Base-by-base conservation (phyloP, 1,140 invertebrate genomes). In the Apocrypta bakeri region DNA sequence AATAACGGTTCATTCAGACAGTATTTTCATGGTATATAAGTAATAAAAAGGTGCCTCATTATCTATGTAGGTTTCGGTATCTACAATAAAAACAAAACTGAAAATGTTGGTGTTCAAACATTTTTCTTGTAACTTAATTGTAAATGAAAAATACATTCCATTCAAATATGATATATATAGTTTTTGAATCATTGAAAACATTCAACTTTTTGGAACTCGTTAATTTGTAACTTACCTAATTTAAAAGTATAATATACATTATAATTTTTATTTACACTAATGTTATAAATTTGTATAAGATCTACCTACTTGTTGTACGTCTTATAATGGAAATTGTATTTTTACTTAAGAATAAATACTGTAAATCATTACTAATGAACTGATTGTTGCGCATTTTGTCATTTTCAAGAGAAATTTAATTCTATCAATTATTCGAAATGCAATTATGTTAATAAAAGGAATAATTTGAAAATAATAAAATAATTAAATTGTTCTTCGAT, bases 21-120 rank as follows among this genome's bases (percentile, higher is more conserved):
- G 17, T 56, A 56, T 56, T 56, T 3, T 56, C 21, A 56, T 56
- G 7, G 21, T n/a, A 56, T 61, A 31, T 81, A 63, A 81, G 75
- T 71, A 29, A 81, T 48, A 64, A 76, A n/a, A 73, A 78, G 31
- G 79, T 85, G 27, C 74, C 74, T 77, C 74, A 66, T 77, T 77
- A 37, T 64, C 64, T 64, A 25, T 2, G 24, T 24, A 77, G 64
- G 3, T 37, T 77, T 64, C 21, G 73, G 21, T 75, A 61, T 8
- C 48, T n/a, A 56, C 31, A 75, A n/a, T 31, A 61, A 33, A 48
- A 48, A 25, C 21, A 56, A 48, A 48, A 73, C 12, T 73, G 56
- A 14, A 75, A 40, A 77, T 40, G n/a, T 77, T 77, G 61, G 31
- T 77, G 31, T 77, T 77, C 74, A 77, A 77, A 64, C 24, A 37